Conservation (phyloP, 1,140 invertebrate genomes). For the Tetragonula clypearis region DNA sequence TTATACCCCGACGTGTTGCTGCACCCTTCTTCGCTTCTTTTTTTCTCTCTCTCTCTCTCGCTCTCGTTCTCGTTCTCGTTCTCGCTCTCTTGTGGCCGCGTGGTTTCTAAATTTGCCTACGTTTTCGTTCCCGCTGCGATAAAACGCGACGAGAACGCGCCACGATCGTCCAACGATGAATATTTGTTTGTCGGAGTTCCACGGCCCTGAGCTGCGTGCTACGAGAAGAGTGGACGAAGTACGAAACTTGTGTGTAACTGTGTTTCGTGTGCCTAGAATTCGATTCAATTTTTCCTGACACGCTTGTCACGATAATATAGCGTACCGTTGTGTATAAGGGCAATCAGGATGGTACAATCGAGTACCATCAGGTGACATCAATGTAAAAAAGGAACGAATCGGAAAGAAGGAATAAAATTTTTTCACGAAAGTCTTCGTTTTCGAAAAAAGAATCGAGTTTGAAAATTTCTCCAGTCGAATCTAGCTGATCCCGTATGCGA, state of each 20-base stretch:
- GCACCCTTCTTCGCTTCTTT: neutral
- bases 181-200: neutral
- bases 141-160: neutral
- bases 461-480: too few relatives aligned
- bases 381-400: too few relatives aligned
- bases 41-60: too few relatives aligned
- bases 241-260: neutral
- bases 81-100: neutral
- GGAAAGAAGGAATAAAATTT: too few relatives aligned
- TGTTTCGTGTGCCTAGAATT: neutral
- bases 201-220: too few relatives aligned
- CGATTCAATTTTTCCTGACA: neutral
- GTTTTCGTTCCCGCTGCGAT: neutral
- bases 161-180: neutral
- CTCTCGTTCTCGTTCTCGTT: too few relatives aligned
- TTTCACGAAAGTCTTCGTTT: too few relatives aligned
- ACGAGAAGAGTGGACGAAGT: neutral
- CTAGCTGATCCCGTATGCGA: too few relatives aligned
- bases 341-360: too few relatives aligned
- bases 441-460: too few relatives aligned
- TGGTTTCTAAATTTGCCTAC: constrained; percentile 50
- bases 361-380: too few relatives aligned
- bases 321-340: too few relatives aligned
- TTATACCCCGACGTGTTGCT: neutral
- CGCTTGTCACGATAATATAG: neutral